phyloP scores from a whole-genome alignment of 2,888 invertebrate genomes.

The Beris chalybata region DNA sequence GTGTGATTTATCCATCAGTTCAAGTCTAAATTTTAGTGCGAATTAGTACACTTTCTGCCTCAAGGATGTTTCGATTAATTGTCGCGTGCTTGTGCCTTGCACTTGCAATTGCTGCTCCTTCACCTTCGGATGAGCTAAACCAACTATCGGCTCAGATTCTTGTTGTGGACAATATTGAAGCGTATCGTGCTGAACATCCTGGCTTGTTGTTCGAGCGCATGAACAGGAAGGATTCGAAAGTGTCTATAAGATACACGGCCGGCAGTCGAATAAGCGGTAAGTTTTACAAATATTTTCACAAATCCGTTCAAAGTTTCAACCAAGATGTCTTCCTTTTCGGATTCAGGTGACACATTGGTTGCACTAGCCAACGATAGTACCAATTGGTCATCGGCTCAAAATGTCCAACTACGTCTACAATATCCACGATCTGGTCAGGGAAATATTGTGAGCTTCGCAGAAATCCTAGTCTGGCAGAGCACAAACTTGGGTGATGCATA shows the following conservation, averaged over 20 bases:
- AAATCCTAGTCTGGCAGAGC: neutral
- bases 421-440: neutral
- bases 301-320: neutral
- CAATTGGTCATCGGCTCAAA: neutral
- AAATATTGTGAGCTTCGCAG: neutral
- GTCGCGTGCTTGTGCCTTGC: too few species aligned
- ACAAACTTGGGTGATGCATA: slow-evolving; percentile 1
- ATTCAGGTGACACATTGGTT: slow-evolving; percentile 5
- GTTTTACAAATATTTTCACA: neutral
- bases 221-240: neutral
- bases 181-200: neutral
- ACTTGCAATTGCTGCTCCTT: too few species aligned
- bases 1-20: too few species aligned
- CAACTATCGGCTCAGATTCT: neutral
- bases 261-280: neutral
- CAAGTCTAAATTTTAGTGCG: too few species aligned
- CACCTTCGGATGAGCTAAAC: neutral
- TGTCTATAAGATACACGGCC: neutral
- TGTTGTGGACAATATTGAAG: neutral
- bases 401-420: slow-evolving; percentile 1
- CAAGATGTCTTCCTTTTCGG: neutral
- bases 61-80: too few species aligned
- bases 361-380: neutral
- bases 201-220: neutral
- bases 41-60: too few species aligned